Evolutionary conservation across 1,140 invertebrate genomes (phyloP).

Genomic region (Cryptotermes secundus): DNA sequence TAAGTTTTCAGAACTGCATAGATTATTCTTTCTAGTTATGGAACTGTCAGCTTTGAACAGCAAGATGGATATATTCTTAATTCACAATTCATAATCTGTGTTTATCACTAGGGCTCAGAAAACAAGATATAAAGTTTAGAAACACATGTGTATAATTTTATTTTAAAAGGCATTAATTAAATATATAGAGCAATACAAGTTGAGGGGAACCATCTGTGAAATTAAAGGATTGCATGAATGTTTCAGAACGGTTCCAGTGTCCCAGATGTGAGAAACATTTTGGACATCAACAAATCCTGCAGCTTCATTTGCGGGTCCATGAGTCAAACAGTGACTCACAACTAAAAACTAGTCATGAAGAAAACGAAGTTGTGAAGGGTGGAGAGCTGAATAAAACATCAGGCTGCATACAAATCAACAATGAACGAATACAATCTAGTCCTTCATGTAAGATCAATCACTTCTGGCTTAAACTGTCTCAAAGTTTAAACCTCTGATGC

Average conservation of each 20-base stretch:
- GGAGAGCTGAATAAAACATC: neutral
- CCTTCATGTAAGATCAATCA: neutral
- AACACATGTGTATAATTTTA: no score
- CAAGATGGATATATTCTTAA: no score
- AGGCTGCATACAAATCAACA: neutral
- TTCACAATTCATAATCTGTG: no score
- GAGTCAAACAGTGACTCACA: neutral
- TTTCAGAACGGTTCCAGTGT: constrained; percentile 26
- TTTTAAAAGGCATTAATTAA: no score
- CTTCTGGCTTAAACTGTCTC: neutral
- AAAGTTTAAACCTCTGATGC: neutral
- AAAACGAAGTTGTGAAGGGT: neutral
- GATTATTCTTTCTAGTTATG: no score
- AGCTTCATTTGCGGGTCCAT: constrained; percentile 29
- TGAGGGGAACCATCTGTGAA: no score
- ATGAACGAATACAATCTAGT: constrained; percentile 3
- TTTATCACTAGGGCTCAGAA: no score
- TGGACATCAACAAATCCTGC: constrained; percentile 26
- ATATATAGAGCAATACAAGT: no score
- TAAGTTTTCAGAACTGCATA: no score
- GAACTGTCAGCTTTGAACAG: no score
- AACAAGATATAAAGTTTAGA: no score
- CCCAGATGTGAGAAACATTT: constrained; percentile 30
- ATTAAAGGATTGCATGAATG: no score
- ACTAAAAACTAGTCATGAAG: neutral